phyloP scores from a whole-genome alignment of 2,797 vertebrate species.

The Crocodylus rhombifer region DNA sequence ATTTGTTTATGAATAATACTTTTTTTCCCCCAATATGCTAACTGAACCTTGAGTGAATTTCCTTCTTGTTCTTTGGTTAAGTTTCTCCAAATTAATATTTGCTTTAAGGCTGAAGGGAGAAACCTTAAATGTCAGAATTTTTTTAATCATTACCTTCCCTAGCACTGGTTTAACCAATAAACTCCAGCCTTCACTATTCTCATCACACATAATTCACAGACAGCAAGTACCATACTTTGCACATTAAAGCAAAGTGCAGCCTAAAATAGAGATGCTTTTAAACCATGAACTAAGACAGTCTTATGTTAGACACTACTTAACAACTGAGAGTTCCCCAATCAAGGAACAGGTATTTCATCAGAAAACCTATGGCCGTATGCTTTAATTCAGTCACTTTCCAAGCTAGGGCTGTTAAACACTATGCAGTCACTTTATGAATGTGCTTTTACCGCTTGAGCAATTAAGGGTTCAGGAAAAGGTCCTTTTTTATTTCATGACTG shows the following conservation, averaged over 20 bases:
- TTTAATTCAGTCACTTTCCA: slow-evolving; percentile 47
- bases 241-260: slow-evolving; percentile 17
- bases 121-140: slow-evolving; percentile 7
- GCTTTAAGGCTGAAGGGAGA: slow-evolving; percentile 9
- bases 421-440: slow-evolving; percentile 39
- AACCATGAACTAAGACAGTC: background rate
- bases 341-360: slow-evolving; percentile 30
- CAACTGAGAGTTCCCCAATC: slow-evolving; percentile 23
- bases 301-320: slow-evolving; percentile 41
- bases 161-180: background rate
- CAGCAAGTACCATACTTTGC: slow-evolving; percentile 21
- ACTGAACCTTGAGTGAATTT: background rate
- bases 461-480: slow-evolving; percentile 57
- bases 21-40: background rate
- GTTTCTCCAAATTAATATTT: background rate
- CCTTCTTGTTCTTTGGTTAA: background rate
- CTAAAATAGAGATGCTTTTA: slow-evolving; percentile 32
- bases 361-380: background rate
- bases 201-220: slow-evolving; percentile 22
- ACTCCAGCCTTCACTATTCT: background rate
- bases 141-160: background rate
- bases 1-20: slow-evolving; percentile 8
- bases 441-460: slow-evolving; percentile 50
- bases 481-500: slow-evolving; percentile 22
- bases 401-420: slow-evolving; percentile 48